Evolutionary conservation across 2,888 invertebrate species (phyloP), one percentile per base, ranked within the genome.

Genomic region (Plebejus anna): DNA sequence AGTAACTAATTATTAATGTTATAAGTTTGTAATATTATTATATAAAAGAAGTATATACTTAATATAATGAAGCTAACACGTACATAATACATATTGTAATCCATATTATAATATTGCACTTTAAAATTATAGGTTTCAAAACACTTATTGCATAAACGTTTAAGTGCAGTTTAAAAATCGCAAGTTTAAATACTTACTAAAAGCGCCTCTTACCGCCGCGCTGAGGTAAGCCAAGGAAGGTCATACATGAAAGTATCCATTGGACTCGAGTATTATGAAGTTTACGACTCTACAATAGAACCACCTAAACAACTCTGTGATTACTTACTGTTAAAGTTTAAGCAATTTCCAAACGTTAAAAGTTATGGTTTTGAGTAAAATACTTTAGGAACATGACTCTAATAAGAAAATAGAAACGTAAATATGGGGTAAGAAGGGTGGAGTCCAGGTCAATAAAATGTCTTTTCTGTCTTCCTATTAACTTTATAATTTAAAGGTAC

Each of bases 211-310:
- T 61, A 59, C 59, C 59, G 7, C 47, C 9, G 9, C 59, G 7
- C 47, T 47, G 9, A 47, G 47, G 47, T 47, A 9, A 9, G 47
- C 47, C 28, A 55, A 36, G 70, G 28, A 71, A 76, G n/a, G 55
- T 70, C n/a, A 70, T 71, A 57, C 28, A 42, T 70, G 71, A 71
- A 57, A 76, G 28, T 72, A 42, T 72, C 57, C 57, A 71, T 57
- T 71, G 59, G 38, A 76, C 59, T 51, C 47, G 28, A 36, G 11
- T 71, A 71, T 76, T 71, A 38, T 66, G 22, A 77, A 22, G 72
- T 79, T 78, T 78, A 79, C 78, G 77, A 78, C 77, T 78, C 66
- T 75, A 77, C 13, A 75, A 77, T 78, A 78, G 75, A 75, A 75
- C 51, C 73, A 70, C 76, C 75, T 76, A 70, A 78, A 36, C 38